Base-by-base conservation (phyloP, 2,113 vertebrate species). In the Trachemys scripta region DNA sequence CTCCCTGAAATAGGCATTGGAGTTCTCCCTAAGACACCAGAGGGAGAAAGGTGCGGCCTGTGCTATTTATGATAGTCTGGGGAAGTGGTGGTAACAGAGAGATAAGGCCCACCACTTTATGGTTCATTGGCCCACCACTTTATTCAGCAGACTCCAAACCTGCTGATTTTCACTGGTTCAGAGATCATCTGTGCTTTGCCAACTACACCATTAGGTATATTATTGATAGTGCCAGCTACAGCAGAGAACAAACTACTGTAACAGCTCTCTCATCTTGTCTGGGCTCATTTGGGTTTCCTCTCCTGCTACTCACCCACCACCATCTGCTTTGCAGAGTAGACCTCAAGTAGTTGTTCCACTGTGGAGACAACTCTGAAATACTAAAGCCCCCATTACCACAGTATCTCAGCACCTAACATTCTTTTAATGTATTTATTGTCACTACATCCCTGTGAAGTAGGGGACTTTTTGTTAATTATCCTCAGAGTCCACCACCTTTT, bases 261-360 rank as follows among this genome's bases (percentile, higher is more conserved):
- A 22, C 19, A 17, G 62, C 59, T 17, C 69, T 10, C 13, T 81
- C 8, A 83, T 6, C n/a, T 31, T 22, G 0, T 0, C 0, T 0
- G 1, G 1, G 76, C 16, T 89, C 8, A 59, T 31, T 65, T 62
- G 1, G 19, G 56, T 69, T 76, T 29, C 24, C 76, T 47, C 80
- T 5, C 51, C 42, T 51, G 47, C 85, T 65, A 42, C 62, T 45
- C 76, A 0, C 20, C 5, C 14, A 82, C 82, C 20, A 0, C 38
- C 78, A 0, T 35, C 69, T 80, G 16, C 80, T 62, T 35, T 72
- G 35, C 65, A 72, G 65, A 72, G n/a, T n/a, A 72, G 20, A 38
- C 35, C 65, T 72, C n/a, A 72, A n/a, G 35, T 72, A 72, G 31
- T 14, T 82, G 13, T 78, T 35, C 62, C 29, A 4, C 7, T 0